Evolutionary conservation across 2,113 vertebrate species (phyloP), one percentile per base, ranked within the genome.

Genomic region (Egretta garzetta): DNA sequence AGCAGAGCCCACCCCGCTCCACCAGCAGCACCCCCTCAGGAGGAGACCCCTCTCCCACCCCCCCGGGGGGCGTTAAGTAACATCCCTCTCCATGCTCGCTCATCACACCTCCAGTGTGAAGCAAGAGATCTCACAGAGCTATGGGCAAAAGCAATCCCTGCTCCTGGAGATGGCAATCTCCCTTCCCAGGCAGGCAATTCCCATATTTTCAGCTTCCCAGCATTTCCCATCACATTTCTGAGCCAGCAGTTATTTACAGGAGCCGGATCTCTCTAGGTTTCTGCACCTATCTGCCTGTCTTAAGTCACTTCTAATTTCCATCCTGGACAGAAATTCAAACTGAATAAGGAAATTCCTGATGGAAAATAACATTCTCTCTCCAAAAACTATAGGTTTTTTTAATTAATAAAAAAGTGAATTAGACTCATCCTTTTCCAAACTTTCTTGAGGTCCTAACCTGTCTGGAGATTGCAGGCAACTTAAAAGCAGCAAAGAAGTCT

Each of bases 61-160:
- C 45, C 47, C 15, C 19, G n/a, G 67, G 60, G 14, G 6, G 68
- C 24, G 0, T 64, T 20, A 26, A 39, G 63, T 11, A 55, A 47
- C 1, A 0, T 26, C 16, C 19, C 14, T 70, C n/a, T 52, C 71
- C 66, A 35, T 1, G 1, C 12, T 58, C 27, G 6, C 35, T 19
- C 14, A 39, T 80, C 41, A 4, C 35, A 66, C 39, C 75, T 77
- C 27, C 82, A 62, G 8, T 0, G 0, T 6, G 22, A 79, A 35
- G 10, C 4, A 19, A 41, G 26, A 49, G 35, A 22, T 27, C 19
- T 41, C 39, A n/a, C n/a, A 80, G 50, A 80, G 33, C 19, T 1
- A 26, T 1, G 5, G 39, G 39, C 27, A 76, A 86, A 95, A 80
- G 47, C 59, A 21, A 8, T 18, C 39, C 35, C 39, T 47, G 33